Conservation (phyloP, 2,113 vertebrate genomes). For the Eleginops maclovinus region DNA sequence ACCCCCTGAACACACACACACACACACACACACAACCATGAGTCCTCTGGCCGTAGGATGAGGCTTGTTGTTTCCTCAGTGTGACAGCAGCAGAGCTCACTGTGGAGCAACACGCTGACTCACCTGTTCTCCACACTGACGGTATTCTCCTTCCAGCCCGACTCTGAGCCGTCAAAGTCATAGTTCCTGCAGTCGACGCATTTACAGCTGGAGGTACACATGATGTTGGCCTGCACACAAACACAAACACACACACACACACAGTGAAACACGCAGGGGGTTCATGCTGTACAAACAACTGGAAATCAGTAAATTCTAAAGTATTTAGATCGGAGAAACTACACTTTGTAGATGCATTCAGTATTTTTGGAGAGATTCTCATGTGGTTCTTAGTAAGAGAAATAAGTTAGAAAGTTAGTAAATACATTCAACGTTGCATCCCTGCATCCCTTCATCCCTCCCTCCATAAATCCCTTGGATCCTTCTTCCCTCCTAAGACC, state of each 20-base stretch:
- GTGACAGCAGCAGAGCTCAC: neutral
- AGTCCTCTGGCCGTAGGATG: too few species aligned
- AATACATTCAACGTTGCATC: too few species aligned
- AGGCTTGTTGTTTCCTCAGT: neutral
- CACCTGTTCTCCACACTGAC: constrained; percentile 35
- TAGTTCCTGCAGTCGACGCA: constrained; percentile 94
- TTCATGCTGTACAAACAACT: neutral
- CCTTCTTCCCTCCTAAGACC: too few species aligned
- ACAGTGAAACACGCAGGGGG: neutral
- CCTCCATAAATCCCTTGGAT: too few species aligned
- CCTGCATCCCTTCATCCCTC: too few species aligned
- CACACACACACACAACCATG: neutral
- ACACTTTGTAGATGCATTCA: too few species aligned
- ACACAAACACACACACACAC: constrained; percentile 38
- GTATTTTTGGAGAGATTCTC: too few species aligned
- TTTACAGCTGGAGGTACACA: constrained; percentile 93
- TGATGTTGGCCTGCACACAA: constrained; percentile 90
- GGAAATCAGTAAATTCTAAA: too few species aligned
- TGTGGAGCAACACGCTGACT: constrained; percentile 18
- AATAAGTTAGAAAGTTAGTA: too few species aligned
- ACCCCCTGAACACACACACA: constrained; percentile 44
- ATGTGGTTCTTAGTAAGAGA: too few species aligned
- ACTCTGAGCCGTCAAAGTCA: constrained; percentile 79
- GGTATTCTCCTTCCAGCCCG: neutral
- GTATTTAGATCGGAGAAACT: too few species aligned